These are phyloP conservation scores for Schizaphis graminum DNA, from an alignment of 2,888 invertebrate species.

Conservation along the genomic window DNA sequence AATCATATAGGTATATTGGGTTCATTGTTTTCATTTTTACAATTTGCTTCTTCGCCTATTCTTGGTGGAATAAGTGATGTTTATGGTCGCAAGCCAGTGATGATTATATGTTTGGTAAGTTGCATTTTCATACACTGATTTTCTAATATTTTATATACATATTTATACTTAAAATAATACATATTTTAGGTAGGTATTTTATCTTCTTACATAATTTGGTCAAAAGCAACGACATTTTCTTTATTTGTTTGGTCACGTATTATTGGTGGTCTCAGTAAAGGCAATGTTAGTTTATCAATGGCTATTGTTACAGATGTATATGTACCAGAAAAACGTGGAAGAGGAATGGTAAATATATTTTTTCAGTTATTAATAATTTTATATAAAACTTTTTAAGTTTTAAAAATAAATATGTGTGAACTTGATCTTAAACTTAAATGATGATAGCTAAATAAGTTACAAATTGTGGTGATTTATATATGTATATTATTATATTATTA, in stretches of 20 bases:
- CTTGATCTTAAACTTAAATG: neutral
- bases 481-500: too few species aligned
- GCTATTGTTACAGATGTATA: constrained; percentile 95
- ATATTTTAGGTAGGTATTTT: constrained; percentile 84
- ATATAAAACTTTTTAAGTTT: neutral
- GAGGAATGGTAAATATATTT: constrained; percentile 84
- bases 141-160: neutral
- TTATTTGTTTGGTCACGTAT: constrained; percentile 93
- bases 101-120: constrained; percentile 87
- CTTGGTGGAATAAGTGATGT: constrained; percentile 96
- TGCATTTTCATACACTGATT: constrained; percentile 67
- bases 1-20: constrained; percentile 82
- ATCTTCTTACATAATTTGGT: constrained; percentile 90
- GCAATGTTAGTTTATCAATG: constrained; percentile 95
- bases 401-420: neutral
- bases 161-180: constrained; percentile 64
- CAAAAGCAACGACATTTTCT: constrained; percentile 86
- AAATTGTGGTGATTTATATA: neutral
- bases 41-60: constrained; percentile 94
- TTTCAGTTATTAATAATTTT: neutral
- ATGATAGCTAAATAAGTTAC: neutral
- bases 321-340: constrained; percentile 84
- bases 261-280: constrained; percentile 95
- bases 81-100: constrained; percentile 89
- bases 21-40: constrained; percentile 95